Percentiles rank a stretch among this genome's conserved stretches.
phyloP scores from a whole-genome alignment of 1,140 invertebrate species.

The Drosophila mayri region DNA sequence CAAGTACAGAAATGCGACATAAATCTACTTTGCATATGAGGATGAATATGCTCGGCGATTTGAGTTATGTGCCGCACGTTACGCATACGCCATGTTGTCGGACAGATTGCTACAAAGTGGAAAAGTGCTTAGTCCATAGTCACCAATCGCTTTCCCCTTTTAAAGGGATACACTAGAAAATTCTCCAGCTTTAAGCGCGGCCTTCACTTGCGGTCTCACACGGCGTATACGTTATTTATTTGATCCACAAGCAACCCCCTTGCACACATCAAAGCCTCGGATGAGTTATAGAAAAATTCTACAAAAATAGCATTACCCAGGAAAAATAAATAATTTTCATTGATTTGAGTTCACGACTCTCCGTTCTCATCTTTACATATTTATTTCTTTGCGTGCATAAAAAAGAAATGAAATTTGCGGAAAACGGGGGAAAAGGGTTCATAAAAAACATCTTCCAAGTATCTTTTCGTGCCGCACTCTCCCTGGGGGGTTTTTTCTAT shows the following conservation, averaged over 20 bases:
- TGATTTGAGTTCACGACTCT: constrained; percentile 20
- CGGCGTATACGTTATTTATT: constrained; percentile 17
- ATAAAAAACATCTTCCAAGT: constrained; percentile 40
- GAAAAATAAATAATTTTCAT: constrained; percentile 18
- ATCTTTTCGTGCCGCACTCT: constrained; percentile 16
- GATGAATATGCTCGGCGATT: constrained; percentile 22
- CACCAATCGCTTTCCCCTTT: neutral
- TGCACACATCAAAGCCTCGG: constrained; percentile 31
- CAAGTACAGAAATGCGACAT: constrained; percentile 18
- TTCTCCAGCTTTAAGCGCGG: constrained; percentile 1
- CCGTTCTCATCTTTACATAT: neutral
- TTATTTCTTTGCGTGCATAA: constrained; percentile 10
- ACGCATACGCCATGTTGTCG: constrained; percentile 56
- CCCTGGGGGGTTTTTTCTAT: constrained; percentile 16
- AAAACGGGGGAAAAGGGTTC: neutral
- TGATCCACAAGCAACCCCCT: neutral
- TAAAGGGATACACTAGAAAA: constrained; percentile 16
- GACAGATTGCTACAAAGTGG: constrained; percentile 35
- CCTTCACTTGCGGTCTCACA: constrained; percentile 17
- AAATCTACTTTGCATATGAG: constrained; percentile 47
- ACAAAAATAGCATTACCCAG: neutral
- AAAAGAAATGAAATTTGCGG: constrained; percentile 11
- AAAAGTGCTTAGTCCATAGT: constrained; percentile 11
- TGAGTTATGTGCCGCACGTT: constrained; percentile 41
- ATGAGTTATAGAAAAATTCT: constrained; percentile 17